Conservation (phyloP, 2,888 invertebrate genomes). For the Aphodius granarius region DNA sequence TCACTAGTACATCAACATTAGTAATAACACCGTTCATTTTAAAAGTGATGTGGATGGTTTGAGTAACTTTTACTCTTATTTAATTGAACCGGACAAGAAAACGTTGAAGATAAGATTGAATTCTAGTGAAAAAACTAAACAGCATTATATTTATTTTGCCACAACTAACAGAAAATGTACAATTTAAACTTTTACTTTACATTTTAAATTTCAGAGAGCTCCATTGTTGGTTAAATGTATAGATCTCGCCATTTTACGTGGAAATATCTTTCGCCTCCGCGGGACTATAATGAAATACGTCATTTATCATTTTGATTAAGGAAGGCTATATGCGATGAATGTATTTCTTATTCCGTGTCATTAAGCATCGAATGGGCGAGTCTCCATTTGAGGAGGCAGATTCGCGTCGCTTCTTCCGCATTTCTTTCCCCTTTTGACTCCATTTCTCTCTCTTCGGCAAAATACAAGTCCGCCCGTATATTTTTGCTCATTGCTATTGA, state of each 20-base stretch:
- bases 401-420: not conserved
- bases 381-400: slow-evolving; percentile 19
- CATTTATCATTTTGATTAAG: slow-evolving; percentile 19
- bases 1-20: too few relatives aligned
- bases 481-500: not conserved
- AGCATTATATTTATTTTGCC: too few relatives aligned
- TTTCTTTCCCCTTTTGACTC: not conserved
- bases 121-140: too few relatives aligned
- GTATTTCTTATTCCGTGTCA: slow-evolving; percentile 26
- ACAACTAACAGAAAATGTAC: too few relatives aligned
- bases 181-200: too few relatives aligned
- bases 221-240: not conserved
- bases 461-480: not conserved
- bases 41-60: too few relatives aligned
- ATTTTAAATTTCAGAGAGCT: not conserved
- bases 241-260: not conserved
- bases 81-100: too few relatives aligned
- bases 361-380: slow-evolving; percentile 25
- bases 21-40: too few relatives aligned
- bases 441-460: not conserved
- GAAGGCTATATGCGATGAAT: slow-evolving; percentile 17
- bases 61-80: too few relatives aligned
- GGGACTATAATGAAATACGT: slow-evolving; percentile 20
- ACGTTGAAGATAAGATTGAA: too few relatives aligned
- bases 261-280: not conserved